Evolutionary conservation across 2,113 vertebrate species (phyloP).

Genomic region (Sterna hirundo): DNA sequence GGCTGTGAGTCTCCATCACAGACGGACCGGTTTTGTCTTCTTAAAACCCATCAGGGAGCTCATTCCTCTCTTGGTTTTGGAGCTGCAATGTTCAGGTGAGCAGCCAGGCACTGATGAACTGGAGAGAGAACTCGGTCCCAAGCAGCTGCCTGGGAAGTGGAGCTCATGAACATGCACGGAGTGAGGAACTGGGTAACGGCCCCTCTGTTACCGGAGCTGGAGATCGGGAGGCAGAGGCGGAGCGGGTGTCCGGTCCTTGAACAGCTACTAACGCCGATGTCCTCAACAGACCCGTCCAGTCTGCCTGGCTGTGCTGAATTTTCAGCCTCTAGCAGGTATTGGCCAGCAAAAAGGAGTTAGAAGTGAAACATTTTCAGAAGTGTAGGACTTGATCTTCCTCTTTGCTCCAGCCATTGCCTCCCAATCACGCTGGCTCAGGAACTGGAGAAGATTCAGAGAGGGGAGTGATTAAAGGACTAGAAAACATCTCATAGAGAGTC

Average conservation of each 20-base stretch:
- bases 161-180: rapidly evolving
- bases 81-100: neutral
- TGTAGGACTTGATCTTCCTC: neutral
- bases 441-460: neutral
- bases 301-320: neutral
- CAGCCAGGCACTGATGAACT: neutral
- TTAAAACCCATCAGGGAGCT: neutral
- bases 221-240: neutral
- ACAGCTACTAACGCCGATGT: neutral
- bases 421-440: neutral
- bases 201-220: neutral
- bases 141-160: neutral
- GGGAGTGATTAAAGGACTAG: neutral
- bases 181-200: neutral
- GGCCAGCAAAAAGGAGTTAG: neutral
- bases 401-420: neutral
- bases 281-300: neutral
- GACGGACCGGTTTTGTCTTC: neutral
- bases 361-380: neutral
- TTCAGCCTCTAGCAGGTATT: neutral
- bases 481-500: neutral
- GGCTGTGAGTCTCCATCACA: neutral
- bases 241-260: rapidly evolving
- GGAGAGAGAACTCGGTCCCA: neutral
- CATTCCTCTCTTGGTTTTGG: neutral